Percentiles rank a stretch among this genome's conserved stretches.
Conservation (phyloP, 1,140 invertebrate genomes). For the Leptopilina boulardi region DNA sequence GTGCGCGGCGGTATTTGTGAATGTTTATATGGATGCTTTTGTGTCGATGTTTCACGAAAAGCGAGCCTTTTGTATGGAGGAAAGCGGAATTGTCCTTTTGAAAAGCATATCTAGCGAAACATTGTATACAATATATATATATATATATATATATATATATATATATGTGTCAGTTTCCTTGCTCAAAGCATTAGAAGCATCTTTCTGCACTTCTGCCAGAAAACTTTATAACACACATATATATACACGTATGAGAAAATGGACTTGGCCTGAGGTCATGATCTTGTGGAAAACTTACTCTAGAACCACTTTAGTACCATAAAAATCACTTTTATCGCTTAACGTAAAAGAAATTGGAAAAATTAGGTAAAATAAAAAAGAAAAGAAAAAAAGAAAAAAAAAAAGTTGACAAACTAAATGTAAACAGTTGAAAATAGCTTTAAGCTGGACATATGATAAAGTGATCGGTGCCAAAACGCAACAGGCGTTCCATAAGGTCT, state of each 20-base stretch:
- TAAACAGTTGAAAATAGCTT: not conserved
- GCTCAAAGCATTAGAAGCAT: constrained; percentile 23
- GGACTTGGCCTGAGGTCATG: constrained; percentile 7
- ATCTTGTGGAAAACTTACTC: not conserved
- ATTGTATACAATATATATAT: not conserved
- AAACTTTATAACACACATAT: not conserved
- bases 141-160: not conserved
- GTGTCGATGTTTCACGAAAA: constrained; percentile 13
- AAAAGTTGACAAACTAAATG: not conserved
- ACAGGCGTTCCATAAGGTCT: constrained; percentile 5
- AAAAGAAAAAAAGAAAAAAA: not conserved
- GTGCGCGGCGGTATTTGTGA: not conserved
- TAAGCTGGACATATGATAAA: not conserved
- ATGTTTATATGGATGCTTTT: constrained; percentile 17
- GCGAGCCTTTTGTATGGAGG: constrained; percentile 5
- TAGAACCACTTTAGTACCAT: not conserved
- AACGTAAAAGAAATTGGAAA: not conserved
- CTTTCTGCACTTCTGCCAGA: not conserved
- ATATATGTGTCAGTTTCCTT: not conserved
- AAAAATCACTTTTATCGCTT: not conserved
- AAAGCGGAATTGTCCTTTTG: constrained; percentile 27
- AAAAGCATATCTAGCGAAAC: constrained; percentile 21
- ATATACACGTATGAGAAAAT: constrained; percentile 10
- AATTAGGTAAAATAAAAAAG: not conserved
- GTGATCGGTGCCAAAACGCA: constrained; percentile 27